Base-by-base conservation (phyloP, 2,797 vertebrate genomes). In the Australoheros facetus region DNA sequence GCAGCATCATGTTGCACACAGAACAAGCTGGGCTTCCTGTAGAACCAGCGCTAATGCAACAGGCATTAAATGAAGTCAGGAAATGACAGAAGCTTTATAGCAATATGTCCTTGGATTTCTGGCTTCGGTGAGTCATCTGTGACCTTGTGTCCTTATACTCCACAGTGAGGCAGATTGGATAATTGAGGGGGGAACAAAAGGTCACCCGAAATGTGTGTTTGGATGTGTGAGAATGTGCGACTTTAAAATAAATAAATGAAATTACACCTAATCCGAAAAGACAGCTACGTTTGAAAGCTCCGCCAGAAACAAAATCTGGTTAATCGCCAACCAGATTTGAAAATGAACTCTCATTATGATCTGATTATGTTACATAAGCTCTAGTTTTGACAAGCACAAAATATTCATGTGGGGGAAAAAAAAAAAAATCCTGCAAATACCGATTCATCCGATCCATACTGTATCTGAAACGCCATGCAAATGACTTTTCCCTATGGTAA, bases 151-250 rank as follows among this genome's bases (percentile, higher is more conserved):
- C 12, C 17, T n/a, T 28, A 17, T 34, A 1, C 39, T 26, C 13
- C 39, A 66, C 17, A 42, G 26, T 48, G 39, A 73, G 28, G 12
- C 56, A 59, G 19, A 32, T 42, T 48, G 56, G 39, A 73, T 30
- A 73, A 51, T 23, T 69, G 42, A 2, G 26, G 23, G 13, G 21
- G 23, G 0, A 0, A 0, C 3, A 5, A 28, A 48, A 45, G 13
- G 42, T 28, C 62, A 66, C 16, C 1, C 0, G 42, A 66, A 66
- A 19, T 51, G 48, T 48, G 51, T 51, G 48, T 51, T 17, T 51
- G 37, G 1, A 37, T 34, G 32, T 34, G 32, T 8, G 32, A 34
- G 7, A 34, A 34, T 34, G 1, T 42, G 21, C 5, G 37, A 16
- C 8, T 34, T 34, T 34, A 9, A 9, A 34, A 34, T 32, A 9